Evolutionary conservation across 2,888 invertebrate genomes (phyloP).

Genomic region (Temnothorax ravouxi): DNA sequence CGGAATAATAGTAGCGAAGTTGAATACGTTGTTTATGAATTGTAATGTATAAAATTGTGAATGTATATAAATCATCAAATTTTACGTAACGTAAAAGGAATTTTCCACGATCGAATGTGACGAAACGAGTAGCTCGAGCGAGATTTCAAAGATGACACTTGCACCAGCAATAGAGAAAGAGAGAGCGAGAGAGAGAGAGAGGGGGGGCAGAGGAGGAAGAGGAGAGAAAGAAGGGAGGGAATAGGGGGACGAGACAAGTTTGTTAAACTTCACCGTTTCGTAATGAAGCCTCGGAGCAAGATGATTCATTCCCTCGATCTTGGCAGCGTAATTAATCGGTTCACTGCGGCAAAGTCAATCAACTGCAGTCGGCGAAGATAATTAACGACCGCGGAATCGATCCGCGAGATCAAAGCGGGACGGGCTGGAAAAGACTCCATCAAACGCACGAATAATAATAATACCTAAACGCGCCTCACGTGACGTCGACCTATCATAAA

Average conservation of each 20-base stretch:
- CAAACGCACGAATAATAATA: conserved; percentile 55
- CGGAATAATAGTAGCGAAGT: background rate
- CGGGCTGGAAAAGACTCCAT: conserved; percentile 48
- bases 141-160: conserved; percentile 41
- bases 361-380: conserved; percentile 54
- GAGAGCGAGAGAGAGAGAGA: background rate
- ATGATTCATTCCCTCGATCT: conserved; percentile 58
- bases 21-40: background rate
- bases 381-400: conserved; percentile 56
- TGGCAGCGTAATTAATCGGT: conserved; percentile 59
- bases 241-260: conserved; percentile 24
- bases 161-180: background rate
- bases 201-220: too few species aligned
- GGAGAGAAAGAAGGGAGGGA: background rate
- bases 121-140: conserved; percentile 18
- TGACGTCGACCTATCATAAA: conserved; percentile 52
- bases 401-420: conserved; percentile 52
- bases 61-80: conserved; percentile 6
- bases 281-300: conserved; percentile 54
- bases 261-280: conserved; percentile 56
- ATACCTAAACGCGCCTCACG: conserved; percentile 47
- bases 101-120: conserved; percentile 30
- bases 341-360: conserved; percentile 57
- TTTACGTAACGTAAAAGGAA: background rate
- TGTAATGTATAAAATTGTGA: background rate